Base-by-base conservation (phyloP, 2,888 invertebrate species). In the Chirona hameri region DNA sequence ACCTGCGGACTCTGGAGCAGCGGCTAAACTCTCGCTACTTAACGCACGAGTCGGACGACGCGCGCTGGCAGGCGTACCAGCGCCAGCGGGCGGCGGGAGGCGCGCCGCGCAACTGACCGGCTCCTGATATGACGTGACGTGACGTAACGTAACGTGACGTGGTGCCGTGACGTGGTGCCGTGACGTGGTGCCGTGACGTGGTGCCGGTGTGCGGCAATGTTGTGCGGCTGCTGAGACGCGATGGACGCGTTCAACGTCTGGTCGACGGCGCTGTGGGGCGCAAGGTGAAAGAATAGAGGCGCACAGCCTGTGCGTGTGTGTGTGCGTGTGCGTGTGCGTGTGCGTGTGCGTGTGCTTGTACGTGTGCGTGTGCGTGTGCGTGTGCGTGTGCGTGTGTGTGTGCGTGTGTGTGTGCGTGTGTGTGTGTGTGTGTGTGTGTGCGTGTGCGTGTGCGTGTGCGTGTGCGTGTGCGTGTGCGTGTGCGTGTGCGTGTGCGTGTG, bases 31-130 rank as follows among this genome's bases (percentile, higher is more conserved):
- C 91, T 84, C 91, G 96, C 27, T 97, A 95, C 89, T 90, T 97
- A 85, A 97, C 97, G 14, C 96, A 97, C 86, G 96, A 96, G 88
- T 94, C 95, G 52, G 97, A 98, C 87, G 97, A 98, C 88, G 92
- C 93, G n/a, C 91, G 96, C 85, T 97, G 97, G 97, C 92, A 92
- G 86, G 89, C 90, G 52, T 91, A 89, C 87, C 89, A 91, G 52
- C 86, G 87, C 82, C 89, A 89, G 87, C 88, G 76, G 76, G 39
- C 72, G 72, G 76, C 76, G 7, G 76, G 39, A 2, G 76, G 21
- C 39, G 76, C 76, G 46, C 76, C 76, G 46, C 76, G 76, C 39
- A 39, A 39, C 76, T 76, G 76, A 76, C 27, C 18, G 65, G 21
- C 27, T 10, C 65, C 39, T 39, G 39, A 39, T 7, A 7, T 7